A percentile compares a stretch with the other conserved stretches of the same genome.
Conservation (phyloP, 2,797 vertebrate genomes). For the Chloroceryle inda region DNA sequence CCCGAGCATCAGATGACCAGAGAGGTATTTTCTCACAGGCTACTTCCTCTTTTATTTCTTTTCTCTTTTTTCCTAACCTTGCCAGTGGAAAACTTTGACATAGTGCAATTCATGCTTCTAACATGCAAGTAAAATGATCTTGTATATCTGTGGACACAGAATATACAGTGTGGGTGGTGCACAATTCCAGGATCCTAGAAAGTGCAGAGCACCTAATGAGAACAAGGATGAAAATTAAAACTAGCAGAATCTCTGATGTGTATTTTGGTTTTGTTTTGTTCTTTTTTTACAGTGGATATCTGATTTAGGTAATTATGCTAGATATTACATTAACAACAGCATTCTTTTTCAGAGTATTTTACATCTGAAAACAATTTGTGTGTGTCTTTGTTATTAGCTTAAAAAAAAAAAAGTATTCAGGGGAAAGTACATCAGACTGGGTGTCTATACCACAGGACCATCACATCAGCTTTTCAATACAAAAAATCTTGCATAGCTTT, state of each 20-base stretch:
- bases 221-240: background rate
- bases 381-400: background rate
- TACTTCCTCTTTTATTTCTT: background rate
- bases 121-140: background rate
- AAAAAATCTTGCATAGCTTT: background rate
- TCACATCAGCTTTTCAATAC: background rate
- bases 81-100: background rate
- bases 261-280: background rate
- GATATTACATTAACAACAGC: background rate
- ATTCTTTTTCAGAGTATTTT: background rate
- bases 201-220: background rate
- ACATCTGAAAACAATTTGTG: background rate
- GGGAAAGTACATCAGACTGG: background rate
- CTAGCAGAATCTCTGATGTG: background rate
- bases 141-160: background rate
- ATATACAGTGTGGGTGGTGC: background rate
- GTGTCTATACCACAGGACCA: background rate
- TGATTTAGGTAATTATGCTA: background rate
- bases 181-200: background rate
- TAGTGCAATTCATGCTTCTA: background rate
- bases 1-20: background rate
- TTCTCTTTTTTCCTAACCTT: background rate
- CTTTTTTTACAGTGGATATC: background rate
- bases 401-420: background rate
- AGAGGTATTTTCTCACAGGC: background rate